Conservation (phyloP, 2,888 invertebrate species). For the Brenthis daphne region DNA sequence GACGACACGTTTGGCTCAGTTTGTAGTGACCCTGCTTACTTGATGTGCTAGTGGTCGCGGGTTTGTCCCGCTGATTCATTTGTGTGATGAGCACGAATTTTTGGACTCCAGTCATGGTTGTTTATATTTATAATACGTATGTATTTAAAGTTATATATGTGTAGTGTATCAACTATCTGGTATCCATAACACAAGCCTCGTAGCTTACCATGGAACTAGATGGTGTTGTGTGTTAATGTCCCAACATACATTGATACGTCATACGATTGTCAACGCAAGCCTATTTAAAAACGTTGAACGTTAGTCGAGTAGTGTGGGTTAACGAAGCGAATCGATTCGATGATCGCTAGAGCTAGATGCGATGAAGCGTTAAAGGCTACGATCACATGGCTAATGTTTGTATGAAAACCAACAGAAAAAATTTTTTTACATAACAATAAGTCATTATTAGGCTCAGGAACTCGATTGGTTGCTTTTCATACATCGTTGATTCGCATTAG, state of each 20-base stretch:
- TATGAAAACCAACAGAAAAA: constrained; percentile 15
- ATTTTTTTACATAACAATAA: constrained; percentile 12
- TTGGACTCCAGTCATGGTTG: too few relatives aligned
- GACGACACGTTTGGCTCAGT: constrained; percentile 2
- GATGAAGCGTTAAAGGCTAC: constrained; percentile 33
- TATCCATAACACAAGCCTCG: too few relatives aligned
- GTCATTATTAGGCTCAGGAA: constrained; percentile 7
- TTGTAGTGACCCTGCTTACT: too few relatives aligned
- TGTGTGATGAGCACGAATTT: too few relatives aligned
- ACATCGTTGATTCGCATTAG: background rate
- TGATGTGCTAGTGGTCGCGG: too few relatives aligned
- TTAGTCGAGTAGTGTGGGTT: constrained; percentile 26
- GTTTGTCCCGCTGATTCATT: too few relatives aligned
- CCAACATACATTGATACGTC: background rate
- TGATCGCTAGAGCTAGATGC: constrained; percentile 29
- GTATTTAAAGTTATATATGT: too few relatives aligned
- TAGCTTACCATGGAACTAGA: too few relatives aligned
- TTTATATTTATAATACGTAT: too few relatives aligned
- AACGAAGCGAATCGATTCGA: constrained; percentile 35
- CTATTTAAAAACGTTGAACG: constrained; percentile 23
- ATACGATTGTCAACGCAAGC: constrained; percentile 19
- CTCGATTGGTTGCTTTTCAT: background rate
- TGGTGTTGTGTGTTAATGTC: too few relatives aligned
- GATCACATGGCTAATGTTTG: constrained; percentile 27
- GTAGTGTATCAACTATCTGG: too few relatives aligned